These are phyloP conservation scores for Callionymus lyra DNA, from an alignment of 2,113 vertebrate genomes.

Conservation along the genomic window DNA sequence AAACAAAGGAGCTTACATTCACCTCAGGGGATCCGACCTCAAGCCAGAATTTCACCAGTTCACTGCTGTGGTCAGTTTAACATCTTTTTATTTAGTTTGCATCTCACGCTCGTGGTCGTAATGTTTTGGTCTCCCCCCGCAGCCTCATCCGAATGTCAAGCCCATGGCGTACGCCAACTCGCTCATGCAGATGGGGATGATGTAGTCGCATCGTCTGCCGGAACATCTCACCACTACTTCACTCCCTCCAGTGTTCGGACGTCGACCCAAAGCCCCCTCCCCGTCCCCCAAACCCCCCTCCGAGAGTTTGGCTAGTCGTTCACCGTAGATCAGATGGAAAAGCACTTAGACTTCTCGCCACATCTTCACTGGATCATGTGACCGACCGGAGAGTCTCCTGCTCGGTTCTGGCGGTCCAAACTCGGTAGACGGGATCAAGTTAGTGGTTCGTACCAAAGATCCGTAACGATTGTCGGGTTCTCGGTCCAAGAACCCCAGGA, in stretches of 20 bases:
- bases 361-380: slow-evolving; percentile 22
- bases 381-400: slow-evolving; percentile 33
- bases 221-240: slow-evolving; percentile 41
- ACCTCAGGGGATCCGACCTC: slow-evolving; percentile 86
- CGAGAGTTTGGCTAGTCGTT: slow-evolving; percentile 27
- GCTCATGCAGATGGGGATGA: slow-evolving; percentile 88
- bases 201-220: slow-evolving; percentile 65
- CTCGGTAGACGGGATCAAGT: slow-evolving; percentile 31
- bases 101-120: too few species aligned
- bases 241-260: slow-evolving; percentile 42
- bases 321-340: slow-evolving; percentile 35
- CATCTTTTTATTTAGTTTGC: neutral
- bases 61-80: slow-evolving; percentile 87
- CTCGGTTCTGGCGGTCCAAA: slow-evolving; percentile 17
- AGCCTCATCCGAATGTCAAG: slow-evolving; percentile 94
- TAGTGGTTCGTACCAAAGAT: slow-evolving; percentile 67
- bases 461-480: slow-evolving; percentile 52
- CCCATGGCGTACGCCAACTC: slow-evolving; percentile 91
- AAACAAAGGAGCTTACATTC: slow-evolving; percentile 92
- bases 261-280: slow-evolving; percentile 28
- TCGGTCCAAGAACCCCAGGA: slow-evolving; percentile 21
- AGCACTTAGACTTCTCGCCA: slow-evolving; percentile 30
- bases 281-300: slow-evolving; percentile 13
- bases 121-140: slow-evolving; percentile 12
- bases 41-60: slow-evolving; percentile 94